Percentiles rank a stretch among this genome's conserved stretches.
These are phyloP conservation scores for Actinia equina DNA, from an alignment of 64 coral and sea anemone species.

Conservation along the genomic window DNA sequence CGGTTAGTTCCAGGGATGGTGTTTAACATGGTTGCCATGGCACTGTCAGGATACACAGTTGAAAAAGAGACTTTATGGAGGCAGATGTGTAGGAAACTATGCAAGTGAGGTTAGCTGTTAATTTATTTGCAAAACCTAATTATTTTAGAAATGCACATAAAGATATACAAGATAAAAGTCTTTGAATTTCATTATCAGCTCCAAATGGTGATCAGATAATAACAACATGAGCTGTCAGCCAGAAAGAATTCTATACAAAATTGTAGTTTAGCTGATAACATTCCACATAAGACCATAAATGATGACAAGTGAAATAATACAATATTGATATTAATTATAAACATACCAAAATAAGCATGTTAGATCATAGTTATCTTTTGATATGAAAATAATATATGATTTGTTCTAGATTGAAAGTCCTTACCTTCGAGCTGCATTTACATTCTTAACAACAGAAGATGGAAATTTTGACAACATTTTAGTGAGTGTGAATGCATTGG, in stretches of 20 bases:
- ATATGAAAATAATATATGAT: too few relatives aligned
- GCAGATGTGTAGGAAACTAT: constrained; percentile 79
- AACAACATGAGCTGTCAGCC: too few relatives aligned
- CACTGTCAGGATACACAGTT: constrained; percentile 89
- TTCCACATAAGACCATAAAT: too few relatives aligned
- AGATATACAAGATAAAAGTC: too few relatives aligned
- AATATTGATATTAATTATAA: too few relatives aligned
- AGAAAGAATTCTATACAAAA: too few relatives aligned
- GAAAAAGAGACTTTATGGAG: constrained; percentile 88
- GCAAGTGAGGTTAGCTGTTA: constrained; percentile 52
- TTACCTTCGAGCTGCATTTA: constrained; percentile 70
- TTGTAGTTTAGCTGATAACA: too few relatives aligned
- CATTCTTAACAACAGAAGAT: constrained; percentile 55
- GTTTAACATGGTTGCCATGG: constrained; percentile 96
- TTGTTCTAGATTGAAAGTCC: constrained; percentile 56
- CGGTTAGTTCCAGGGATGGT: constrained; percentile 30
- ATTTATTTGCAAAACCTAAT: background rate
- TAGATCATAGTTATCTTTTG: too few relatives aligned
- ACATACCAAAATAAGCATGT: too few relatives aligned
- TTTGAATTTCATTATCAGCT: too few relatives aligned
- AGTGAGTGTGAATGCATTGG: constrained; percentile 25
- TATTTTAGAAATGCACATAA: background rate
- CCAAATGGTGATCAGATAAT: too few relatives aligned
- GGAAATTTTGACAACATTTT: constrained; percentile 59
- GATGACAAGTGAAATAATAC: too few relatives aligned